Evolutionary conservation across 2,113 vertebrate species (phyloP), one percentile per base, ranked within the genome.

Genomic region (Penelope pileata): DNA sequence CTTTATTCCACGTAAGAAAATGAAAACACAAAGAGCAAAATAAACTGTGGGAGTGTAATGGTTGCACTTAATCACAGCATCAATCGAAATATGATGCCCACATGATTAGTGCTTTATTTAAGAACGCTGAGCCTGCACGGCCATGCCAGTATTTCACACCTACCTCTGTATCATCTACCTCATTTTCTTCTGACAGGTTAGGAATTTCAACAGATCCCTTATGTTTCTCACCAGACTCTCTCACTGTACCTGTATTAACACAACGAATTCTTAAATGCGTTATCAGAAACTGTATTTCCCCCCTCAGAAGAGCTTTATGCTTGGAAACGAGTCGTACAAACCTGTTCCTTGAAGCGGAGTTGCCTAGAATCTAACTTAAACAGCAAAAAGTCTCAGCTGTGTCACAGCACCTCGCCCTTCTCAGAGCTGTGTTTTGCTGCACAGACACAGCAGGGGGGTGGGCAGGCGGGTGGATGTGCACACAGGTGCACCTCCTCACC

Each of bases 131-230:
- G 67, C 90, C 96, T 95, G 9, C 72, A 82, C 1, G 88, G 76
- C 76, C 94, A 2, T 93, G 68, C 9, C 86, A 78, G 69, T 88
- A 79, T 90, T 91, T 87, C 64, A 70, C 72, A 93, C 86, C 94
- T 96, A 97, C 96, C 96, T 98, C 97, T 27, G 97, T 97, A 96
- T 97, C 97, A 95, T 97, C 96, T 67, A 98, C 96, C 96, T 97
- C 97, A 88, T 97, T 98, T 96, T 98, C 98, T 97, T 98, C 97
- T 93, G 97, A 98, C 89, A 98, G 96, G 93, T 78, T 98, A 94
- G 96, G 96, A 96, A 97, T 98, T 96, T 98, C 97, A 96, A 98
- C 90, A 94, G 96, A 90, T 91, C 97, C 97, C 91, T 97, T 97
- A 94, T 97, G 97, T 90, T 98, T 98, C 58, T 76, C 96, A 91